Base-by-base conservation (phyloP, 2,113 vertebrate species). In the Noctilio leporinus region DNA sequence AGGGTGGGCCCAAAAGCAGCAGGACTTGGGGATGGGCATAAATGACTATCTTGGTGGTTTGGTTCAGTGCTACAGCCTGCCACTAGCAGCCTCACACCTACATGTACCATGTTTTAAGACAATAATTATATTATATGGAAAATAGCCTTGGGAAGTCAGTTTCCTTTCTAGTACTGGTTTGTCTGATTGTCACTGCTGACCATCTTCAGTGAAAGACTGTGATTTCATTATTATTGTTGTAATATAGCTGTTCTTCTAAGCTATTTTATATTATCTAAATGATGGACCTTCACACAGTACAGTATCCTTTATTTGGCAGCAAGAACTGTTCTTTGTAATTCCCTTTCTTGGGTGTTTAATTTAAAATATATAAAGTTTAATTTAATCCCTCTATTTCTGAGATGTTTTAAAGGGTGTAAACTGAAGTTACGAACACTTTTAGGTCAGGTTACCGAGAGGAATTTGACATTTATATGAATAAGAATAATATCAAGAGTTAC, bases 401-500 rank as follows among this genome's bases (percentile, higher is more conserved):
- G 33, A 47, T 86, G 76, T 95, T 93, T 93, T 86, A 65, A 92
- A 85, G 80, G 49, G n/a, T 96, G 15, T 92, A 72, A 92, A 72
- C 86, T 84, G 93, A 95, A 87, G 76, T 92, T 87, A 87, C 10
- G 30, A n/a, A 67, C 84, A 90, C 30, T 90, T 85, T 90, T 53
- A 53, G 85, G 88, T 96, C 76, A 85, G 65, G 35, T 87, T 90
- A 85, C 81, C 84, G 70, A 85, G 59, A 94, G 59, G 81, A 97
- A 82, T 89, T 65, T 96, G 96, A 92, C 86, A 92, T 92, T 95
- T 96, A 72, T 95, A 85, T 87, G 91, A 97, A 91, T 97, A 86
- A 96, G 67, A 95, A 89, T 96, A 95, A 89, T 86, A 95, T 38
- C 78, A 55, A 64, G 72, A 76, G 45, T 95, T 95, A 75, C 49